Base-by-base conservation (phyloP, 2,888 invertebrate genomes). In the Priapulus caudatus region DNA sequence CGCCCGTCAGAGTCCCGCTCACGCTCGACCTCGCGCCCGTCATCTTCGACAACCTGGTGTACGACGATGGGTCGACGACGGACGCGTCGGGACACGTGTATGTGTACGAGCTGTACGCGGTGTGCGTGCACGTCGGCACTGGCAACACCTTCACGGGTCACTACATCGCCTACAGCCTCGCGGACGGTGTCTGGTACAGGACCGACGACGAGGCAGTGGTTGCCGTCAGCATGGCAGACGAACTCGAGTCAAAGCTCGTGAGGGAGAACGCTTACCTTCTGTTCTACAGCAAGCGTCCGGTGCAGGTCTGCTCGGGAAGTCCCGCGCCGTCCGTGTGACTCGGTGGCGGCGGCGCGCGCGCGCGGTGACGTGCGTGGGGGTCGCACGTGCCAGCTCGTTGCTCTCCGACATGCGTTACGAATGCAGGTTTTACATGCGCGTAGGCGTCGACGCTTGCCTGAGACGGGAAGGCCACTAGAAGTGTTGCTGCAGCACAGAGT, bases 241-340 rank as follows among this genome's bases (percentile, higher is more conserved):
- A 69, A 58, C 56, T 69, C 21, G 65, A 61, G 16, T 65, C 64
- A 3, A 54, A 58, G 23, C 63, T 64, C 51, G 59, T 69, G 2
- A 50, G 64, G 49, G 64, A 67, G 53, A 69, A 69, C 61, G 66
- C 65, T 4, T 69, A 68, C 52, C 54, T 69, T 2, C 53, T 68
- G 24, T 68, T 68, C 55, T 69, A 69, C 54, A 63, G 61, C 47
- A 55, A 61, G 16, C 20, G 24, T n/a, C n/a, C n/a, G n/a, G n/a
- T n/a, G n/a, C n/a, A n/a, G n/a, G n/a, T n/a, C n/a, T n/a, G n/a
- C n/a, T n/a, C n/a, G n/a, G n/a, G n/a, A n/a, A n/a, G n/a, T n/a
- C n/a, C n/a, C n/a, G n/a, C n/a, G n/a, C n/a, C n/a, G n/a, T n/a
- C n/a, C n/a, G n/a, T n/a, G n/a, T n/a, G n/a, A n/a, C n/a, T n/a